Conservation (phyloP, 2,888 invertebrate species). For the Cheilosia soror region DNA sequence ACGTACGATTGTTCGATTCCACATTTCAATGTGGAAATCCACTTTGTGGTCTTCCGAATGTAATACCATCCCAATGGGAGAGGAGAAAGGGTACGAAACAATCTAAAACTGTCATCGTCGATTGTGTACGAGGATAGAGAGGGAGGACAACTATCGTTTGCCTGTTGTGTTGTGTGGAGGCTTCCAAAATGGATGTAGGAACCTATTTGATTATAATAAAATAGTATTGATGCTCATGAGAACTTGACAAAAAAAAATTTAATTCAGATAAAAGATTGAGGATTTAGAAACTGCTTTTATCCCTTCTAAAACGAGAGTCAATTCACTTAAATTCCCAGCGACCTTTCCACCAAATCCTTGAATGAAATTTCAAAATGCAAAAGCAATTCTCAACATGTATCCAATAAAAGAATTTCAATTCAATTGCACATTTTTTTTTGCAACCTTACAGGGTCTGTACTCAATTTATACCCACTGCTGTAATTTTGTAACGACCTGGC, state of each 20-base stretch:
- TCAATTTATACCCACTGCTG: not conserved
- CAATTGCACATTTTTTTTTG: conserved; percentile 15
- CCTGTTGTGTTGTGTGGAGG: not conserved
- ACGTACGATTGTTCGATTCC: conserved; percentile 70
- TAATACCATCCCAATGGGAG: conserved; percentile 2
- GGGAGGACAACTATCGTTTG: not conserved
- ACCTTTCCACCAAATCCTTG: not conserved
- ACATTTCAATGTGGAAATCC: conserved; percentile 64
- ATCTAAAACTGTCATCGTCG: conserved; percentile 30
- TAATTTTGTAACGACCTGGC: conserved; percentile 34
- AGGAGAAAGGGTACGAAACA: not conserved
- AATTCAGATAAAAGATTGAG: too few relatives aligned
- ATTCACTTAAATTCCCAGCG: not conserved
- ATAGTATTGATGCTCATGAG: not conserved
- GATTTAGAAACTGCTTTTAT: too few relatives aligned
- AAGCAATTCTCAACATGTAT: not conserved
- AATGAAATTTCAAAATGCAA: not conserved
- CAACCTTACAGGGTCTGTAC: conserved; percentile 4
- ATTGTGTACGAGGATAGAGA: not conserved
- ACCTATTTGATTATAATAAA: conserved; percentile 7
- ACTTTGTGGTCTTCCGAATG: conserved; percentile 69
- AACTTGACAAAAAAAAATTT: too few relatives aligned
- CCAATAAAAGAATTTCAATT: conserved; percentile 24
- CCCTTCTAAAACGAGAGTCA: not conserved
- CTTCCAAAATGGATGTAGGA: not conserved